A percentile compares a stretch with the other conserved stretches of the same genome.
These are phyloP conservation scores for Beris morrisii DNA, from an alignment of 2,888 invertebrate genomes.

Conservation along the genomic window DNA sequence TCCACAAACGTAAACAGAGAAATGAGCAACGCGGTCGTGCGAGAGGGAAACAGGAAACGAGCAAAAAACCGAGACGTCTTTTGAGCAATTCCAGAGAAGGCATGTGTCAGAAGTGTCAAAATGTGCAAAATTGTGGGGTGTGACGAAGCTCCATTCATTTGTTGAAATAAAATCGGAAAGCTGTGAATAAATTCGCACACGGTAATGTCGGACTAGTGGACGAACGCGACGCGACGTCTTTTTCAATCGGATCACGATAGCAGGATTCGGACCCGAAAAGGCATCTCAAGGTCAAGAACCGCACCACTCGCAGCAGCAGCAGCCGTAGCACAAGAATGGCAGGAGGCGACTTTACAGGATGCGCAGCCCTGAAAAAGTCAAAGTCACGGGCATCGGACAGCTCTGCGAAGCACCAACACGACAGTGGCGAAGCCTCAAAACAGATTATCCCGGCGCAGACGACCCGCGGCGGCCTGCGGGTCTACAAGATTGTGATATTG, in stretches of 20 bases:
- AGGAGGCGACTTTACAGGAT: conserved; percentile 33
- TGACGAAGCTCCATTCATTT: conserved; percentile 26
- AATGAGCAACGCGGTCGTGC: conserved; percentile 10
- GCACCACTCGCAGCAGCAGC: too few species aligned
- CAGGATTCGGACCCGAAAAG: neutral
- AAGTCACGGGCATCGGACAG: conserved; percentile 45
- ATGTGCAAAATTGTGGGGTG: conserved; percentile 32
- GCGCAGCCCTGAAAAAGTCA: conserved; percentile 51
- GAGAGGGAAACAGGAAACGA: neutral
- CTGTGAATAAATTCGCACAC: neutral
- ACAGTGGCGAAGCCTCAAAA: conserved; percentile 41
- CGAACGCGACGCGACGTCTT: neutral
- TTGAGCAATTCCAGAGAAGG: conserved; percentile 12
- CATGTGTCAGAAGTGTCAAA: conserved; percentile 28
- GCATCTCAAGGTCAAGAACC: conserved; percentile 34
- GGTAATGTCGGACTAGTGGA: conserved; percentile 17
- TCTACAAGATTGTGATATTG: conserved; percentile 88
- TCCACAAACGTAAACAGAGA: conserved; percentile 32
- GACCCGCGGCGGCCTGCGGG: conserved; percentile 68
- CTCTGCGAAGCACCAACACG: conserved; percentile 36
- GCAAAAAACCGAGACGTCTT: conserved; percentile 3
- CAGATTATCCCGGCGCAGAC: conserved; percentile 46
- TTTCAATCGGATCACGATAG: conserved; percentile 2
- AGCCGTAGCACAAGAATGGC: conserved; percentile 12
- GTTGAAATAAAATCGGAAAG: conserved; percentile 2